Evolutionary conservation across 2,113 vertebrate species (phyloP).

Genomic region (Anarrhichthys ocellatus): DNA sequence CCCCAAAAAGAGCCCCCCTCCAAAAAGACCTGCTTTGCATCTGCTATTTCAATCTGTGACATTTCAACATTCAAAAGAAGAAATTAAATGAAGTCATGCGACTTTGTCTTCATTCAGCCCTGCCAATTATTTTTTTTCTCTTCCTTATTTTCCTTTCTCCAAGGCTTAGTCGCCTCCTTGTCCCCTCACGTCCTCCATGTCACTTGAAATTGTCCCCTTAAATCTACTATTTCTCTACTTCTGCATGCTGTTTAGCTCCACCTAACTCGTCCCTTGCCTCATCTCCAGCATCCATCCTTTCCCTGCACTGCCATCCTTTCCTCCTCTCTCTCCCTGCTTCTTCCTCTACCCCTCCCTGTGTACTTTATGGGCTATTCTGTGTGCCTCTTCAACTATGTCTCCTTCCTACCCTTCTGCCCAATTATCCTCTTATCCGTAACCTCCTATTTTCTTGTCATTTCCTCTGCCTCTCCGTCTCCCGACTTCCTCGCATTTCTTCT

Average conservation of each 20-base stretch:
- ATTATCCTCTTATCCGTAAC: slow-evolving; percentile 61
- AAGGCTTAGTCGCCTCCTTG: slow-evolving; percentile 13
- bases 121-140: slow-evolving; percentile 19
- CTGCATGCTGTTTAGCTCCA: slow-evolving; percentile 16
- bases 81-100: slow-evolving; percentile 34
- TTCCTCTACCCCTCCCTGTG: neutral
- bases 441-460: slow-evolving; percentile 59
- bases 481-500: slow-evolving; percentile 21
- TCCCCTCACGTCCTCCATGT: slow-evolving; percentile 5
- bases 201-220: neutral
- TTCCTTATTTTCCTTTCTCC: slow-evolving; percentile 7
- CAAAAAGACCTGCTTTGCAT: slow-evolving; percentile 50
- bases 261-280: neutral
- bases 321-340: neutral
- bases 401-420: slow-evolving; percentile 50
- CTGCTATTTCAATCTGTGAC: slow-evolving; percentile 55
- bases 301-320: neutral
- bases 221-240: neutral
- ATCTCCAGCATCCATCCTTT: neutral
- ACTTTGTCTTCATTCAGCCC: slow-evolving; percentile 33
- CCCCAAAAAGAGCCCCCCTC: neutral
- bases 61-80: slow-evolving; percentile 52
- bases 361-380: slow-evolving; percentile 31
- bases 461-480: slow-evolving; percentile 30
- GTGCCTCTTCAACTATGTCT: slow-evolving; percentile 35